Conservation (phyloP, 2,888 invertebrate species). For the Lagria hirta region DNA sequence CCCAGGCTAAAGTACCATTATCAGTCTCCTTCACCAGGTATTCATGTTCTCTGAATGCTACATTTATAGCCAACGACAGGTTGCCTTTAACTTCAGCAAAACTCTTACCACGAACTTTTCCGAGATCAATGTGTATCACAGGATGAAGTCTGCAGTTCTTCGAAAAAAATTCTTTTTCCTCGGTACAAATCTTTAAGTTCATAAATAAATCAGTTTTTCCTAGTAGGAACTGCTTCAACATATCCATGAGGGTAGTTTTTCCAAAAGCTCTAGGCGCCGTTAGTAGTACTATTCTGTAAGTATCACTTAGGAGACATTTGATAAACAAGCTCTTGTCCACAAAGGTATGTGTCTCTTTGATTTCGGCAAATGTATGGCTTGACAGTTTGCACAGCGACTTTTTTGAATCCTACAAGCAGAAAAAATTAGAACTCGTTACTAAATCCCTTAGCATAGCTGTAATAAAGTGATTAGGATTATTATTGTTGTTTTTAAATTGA, state of each 20-base stretch:
- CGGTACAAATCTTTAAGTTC: conserved; percentile 25
- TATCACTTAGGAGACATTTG: conserved; percentile 11
- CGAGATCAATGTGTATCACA: conserved; percentile 28
- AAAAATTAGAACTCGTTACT: conserved; percentile 16
- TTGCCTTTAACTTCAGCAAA: conserved; percentile 21
- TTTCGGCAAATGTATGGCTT: conserved; percentile 11
- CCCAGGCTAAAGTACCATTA: conserved; percentile 21
- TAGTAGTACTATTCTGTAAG: conserved; percentile 22
- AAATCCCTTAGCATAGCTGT: conserved; percentile 13
- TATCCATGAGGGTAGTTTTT: conserved; percentile 28
- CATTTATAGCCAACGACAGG: conserved; percentile 22
- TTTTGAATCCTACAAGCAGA: conserved; percentile 13
- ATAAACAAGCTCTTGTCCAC: conserved; percentile 14
- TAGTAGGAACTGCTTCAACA: conserved; percentile 27
- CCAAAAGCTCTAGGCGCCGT: conserved; percentile 26
- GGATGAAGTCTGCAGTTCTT: conserved; percentile 28
- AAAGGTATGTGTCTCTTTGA: conserved; percentile 16
- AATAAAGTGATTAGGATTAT: conserved; percentile 17
- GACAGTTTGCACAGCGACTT: conserved; percentile 16
- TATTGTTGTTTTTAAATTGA: conserved; percentile 12
- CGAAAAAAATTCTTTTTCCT: conserved; percentile 25
- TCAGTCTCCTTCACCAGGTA: conserved; percentile 28
- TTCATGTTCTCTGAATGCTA: conserved; percentile 24
- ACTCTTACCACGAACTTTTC: conserved; percentile 23
- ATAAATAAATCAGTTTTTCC: conserved; percentile 26